Conservation (phyloP, 2,113 vertebrate genomes). For the Peromyscus polionotus region DNA sequence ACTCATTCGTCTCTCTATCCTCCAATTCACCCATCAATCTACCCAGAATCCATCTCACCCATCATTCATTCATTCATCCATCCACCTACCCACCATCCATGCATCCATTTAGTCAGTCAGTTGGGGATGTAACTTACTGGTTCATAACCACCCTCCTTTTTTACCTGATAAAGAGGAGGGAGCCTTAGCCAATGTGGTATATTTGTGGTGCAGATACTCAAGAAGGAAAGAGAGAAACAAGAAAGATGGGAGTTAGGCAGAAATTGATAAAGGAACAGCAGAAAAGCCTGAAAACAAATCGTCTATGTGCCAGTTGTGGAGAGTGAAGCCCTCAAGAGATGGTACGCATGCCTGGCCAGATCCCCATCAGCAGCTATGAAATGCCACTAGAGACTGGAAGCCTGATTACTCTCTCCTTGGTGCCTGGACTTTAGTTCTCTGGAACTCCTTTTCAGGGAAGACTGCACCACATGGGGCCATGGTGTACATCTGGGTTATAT, state of each 20-base stretch:
- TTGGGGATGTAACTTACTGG: too few species aligned
- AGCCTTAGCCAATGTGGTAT: not conserved
- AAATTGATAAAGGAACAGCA: not conserved
- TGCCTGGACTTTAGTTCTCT: not conserved
- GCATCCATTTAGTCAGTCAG: not conserved
- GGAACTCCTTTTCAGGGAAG: not conserved
- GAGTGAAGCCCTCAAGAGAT: accelerated
- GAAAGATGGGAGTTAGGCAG: not conserved
- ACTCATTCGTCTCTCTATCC: not conserved
- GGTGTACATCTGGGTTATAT: too few species aligned
- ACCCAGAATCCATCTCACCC: not conserved
- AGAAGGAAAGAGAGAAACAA: not conserved
- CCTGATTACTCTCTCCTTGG: accelerated
- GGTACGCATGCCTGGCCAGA: not conserved
- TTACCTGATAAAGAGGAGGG: not conserved
- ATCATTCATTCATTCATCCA: not conserved
- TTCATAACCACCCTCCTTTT: not conserved
- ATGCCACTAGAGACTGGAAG: not conserved
- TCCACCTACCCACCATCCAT: not conserved
- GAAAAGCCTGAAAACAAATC: not conserved
- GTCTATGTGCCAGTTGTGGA: not conserved
- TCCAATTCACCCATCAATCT: not conserved
- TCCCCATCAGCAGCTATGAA: not conserved
- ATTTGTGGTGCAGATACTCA: not conserved
- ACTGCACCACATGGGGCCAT: accelerated